Evolutionary conservation across 2,113 vertebrate genomes (phyloP).

Genomic region (Neolamprologus sp.): DNA sequence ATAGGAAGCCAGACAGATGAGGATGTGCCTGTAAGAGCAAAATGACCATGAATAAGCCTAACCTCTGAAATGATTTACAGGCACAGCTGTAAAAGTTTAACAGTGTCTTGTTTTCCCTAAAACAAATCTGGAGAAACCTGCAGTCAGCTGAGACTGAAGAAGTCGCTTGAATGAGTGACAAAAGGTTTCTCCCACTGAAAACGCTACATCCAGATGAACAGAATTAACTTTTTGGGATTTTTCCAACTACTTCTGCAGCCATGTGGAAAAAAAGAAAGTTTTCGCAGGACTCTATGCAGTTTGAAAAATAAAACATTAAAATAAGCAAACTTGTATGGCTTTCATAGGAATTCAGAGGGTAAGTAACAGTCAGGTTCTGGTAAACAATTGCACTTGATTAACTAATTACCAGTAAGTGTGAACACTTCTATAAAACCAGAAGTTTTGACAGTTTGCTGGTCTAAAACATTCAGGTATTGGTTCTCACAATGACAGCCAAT

Average conservation of each 20-base stretch:
- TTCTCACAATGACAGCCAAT: not conserved
- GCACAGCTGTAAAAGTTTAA: not conserved
- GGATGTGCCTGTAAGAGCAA: constrained; percentile 82
- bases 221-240: not conserved
- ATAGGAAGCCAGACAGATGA: constrained; percentile 94
- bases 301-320: not conserved
- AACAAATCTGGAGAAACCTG: not conserved
- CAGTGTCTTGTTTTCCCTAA: not conserved
- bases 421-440: not conserved
- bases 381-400: not conserved
- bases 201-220: not conserved
- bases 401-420: not conserved
- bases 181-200: not conserved
- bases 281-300: not conserved
- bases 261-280: not conserved
- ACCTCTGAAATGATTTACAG: not conserved
- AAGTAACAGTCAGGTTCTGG: not conserved
- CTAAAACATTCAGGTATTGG: not conserved
- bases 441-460: not conserved
- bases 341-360: not conserved
- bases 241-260: not conserved
- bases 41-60: not conserved
- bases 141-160: not conserved
- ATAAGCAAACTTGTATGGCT: not conserved
- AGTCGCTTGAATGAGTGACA: not conserved